These are phyloP conservation scores for Nudaria mundana DNA, from an alignment of 2,888 invertebrate genomes.

Conservation along the genomic window DNA sequence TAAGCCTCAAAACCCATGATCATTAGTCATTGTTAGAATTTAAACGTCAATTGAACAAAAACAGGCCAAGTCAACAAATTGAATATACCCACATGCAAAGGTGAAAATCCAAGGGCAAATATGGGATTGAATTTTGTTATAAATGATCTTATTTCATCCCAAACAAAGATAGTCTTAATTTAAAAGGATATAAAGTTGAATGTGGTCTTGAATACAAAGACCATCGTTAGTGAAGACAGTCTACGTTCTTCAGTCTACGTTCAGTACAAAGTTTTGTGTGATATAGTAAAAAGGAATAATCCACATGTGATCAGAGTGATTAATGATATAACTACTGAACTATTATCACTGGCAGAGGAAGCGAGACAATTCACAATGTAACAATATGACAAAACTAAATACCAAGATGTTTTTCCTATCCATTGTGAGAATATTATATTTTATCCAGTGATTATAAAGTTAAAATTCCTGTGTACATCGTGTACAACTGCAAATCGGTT, in stretches of 20 bases:
- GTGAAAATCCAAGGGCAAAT: constrained; percentile 78
- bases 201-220: constrained; percentile 29
- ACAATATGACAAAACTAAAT: constrained; percentile 52
- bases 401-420: constrained; percentile 21
- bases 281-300: constrained; percentile 64
- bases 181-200: constrained; percentile 25
- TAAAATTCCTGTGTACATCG: constrained; percentile 17
- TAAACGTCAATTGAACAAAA: constrained; percentile 77
- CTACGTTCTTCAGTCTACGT: constrained; percentile 64
- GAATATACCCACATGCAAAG: constrained; percentile 76
- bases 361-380: constrained; percentile 62
- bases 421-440: neutral
- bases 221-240: constrained; percentile 55
- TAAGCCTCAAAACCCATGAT: constrained; percentile 53
- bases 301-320: constrained; percentile 68
- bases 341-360: constrained; percentile 66
- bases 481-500: constrained; percentile 1
- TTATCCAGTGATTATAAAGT: constrained; percentile 36
- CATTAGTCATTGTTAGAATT: constrained; percentile 71
- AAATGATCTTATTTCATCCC: constrained; percentile 50
- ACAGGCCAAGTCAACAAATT: constrained; percentile 77
- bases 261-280: constrained; percentile 69
- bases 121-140: constrained; percentile 61
- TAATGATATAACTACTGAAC: constrained; percentile 71
- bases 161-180: constrained; percentile 38